phyloP scores from a whole-genome alignment of 2,113 vertebrate genomes.

The Cyphomyrus discorhynchus region DNA sequence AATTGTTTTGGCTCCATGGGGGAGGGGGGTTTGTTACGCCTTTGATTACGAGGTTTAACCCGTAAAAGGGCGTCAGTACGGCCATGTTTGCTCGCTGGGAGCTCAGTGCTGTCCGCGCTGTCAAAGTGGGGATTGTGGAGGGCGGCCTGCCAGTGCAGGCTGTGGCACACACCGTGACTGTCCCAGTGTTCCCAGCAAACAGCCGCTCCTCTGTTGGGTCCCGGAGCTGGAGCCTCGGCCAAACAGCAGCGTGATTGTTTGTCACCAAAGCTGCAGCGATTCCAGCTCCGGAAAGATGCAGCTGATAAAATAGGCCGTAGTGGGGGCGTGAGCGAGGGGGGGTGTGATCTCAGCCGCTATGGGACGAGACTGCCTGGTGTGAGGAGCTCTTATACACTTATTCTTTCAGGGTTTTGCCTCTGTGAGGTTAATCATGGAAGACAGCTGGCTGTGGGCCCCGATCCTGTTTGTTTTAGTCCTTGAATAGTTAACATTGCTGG shows the following conservation, averaged over 20 bases:
- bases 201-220: constrained; percentile 20
- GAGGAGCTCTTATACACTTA: not conserved
- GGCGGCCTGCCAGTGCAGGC: constrained; percentile 44
- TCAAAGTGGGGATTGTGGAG: constrained; percentile 31
- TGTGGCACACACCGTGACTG: constrained; percentile 38
- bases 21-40: not conserved
- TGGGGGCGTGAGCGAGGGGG: not conserved
- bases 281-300: not conserved
- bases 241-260: constrained; percentile 33
- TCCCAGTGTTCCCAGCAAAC: constrained; percentile 49
- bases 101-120: not conserved
- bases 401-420: not conserved
- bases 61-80: not conserved
- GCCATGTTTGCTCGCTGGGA: not conserved
- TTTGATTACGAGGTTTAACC: not conserved
- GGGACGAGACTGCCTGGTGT: not conserved
- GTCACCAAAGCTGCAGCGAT: constrained; percentile 15
- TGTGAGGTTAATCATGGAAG: not conserved
- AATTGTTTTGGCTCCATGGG: not conserved
- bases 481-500: not conserved
- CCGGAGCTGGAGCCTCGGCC: not conserved
- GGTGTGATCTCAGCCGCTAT: not conserved
- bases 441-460: not conserved
- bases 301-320: not conserved
- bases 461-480: not conserved